A percentile compares a stretch with the other conserved stretches of the same genome.
These are phyloP conservation scores for Perca fluviatilis DNA, from an alignment of 2,113 vertebrate species.

Conservation along the genomic window DNA sequence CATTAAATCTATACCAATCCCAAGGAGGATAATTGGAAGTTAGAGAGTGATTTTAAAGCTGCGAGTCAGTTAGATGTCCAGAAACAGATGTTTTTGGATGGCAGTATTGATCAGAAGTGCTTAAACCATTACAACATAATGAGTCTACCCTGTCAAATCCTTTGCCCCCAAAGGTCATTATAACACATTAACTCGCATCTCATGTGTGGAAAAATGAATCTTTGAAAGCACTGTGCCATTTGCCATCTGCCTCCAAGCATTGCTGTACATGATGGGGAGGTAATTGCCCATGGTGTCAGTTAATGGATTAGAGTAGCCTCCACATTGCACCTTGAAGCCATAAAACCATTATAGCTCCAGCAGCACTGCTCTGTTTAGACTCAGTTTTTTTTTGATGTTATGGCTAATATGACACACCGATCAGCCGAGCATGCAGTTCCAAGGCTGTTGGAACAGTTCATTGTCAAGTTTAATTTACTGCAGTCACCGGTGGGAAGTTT, in stretches of 20 bases:
- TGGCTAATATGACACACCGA: not conserved
- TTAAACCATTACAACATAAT: constrained; percentile 23
- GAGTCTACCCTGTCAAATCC: constrained; percentile 3
- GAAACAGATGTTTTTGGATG: constrained; percentile 41
- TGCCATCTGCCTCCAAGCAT: constrained; percentile 30
- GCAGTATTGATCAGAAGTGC: constrained; percentile 32
- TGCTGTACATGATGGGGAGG: constrained; percentile 50
- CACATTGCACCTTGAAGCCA: constrained; percentile 41
- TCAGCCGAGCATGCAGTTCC: not conserved
- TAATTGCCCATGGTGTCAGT: constrained; percentile 65
- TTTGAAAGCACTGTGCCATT: not conserved
- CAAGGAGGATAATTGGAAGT: constrained; percentile 9
- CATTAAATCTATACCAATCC: constrained; percentile 15
- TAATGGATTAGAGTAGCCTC: constrained; percentile 61
- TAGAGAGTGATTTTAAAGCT: not conserved
- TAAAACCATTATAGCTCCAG: constrained; percentile 37
- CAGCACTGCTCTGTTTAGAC: constrained; percentile 20
- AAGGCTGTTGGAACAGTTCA: constrained; percentile 25
- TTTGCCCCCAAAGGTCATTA: constrained; percentile 50
- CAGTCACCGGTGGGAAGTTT: not conserved
- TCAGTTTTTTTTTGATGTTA: constrained; percentile 29
- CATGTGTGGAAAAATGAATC: constrained; percentile 22
- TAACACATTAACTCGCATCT: constrained; percentile 1
- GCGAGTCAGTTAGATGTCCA: not conserved
- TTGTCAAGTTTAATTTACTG: constrained; percentile 13